Conservation (phyloP, 2,888 invertebrate species). For the Ormyrus nitidulus region DNA sequence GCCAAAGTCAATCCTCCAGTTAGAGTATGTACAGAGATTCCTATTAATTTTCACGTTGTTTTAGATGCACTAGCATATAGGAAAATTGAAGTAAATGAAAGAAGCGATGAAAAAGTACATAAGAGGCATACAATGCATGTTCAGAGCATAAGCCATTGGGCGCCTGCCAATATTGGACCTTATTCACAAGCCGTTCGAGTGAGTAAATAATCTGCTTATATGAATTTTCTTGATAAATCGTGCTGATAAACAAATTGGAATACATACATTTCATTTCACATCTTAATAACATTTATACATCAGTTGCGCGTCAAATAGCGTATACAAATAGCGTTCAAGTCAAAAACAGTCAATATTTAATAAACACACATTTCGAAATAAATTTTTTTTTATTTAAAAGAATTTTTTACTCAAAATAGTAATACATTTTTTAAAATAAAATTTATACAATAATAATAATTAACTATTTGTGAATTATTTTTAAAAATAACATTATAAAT, state of each 20-base stretch:
- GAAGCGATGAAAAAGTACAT: conserved; percentile 65
- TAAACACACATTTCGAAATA: too few relatives aligned
- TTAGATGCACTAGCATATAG: conserved; percentile 85
- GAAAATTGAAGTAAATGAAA: conserved; percentile 64
- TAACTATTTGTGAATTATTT: too few relatives aligned
- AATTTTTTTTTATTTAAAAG: too few relatives aligned
- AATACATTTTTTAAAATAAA: too few relatives aligned
- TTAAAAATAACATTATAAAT: too few relatives aligned
- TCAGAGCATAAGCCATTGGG: conserved; percentile 97
- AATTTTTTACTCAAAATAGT: too few relatives aligned
- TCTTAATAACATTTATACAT: not conserved
- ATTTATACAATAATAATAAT: too few relatives aligned
- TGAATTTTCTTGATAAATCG: too few relatives aligned
- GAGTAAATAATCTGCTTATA: conserved; percentile 62
- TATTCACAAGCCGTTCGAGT: conserved; percentile 95
- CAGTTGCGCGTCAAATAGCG: not conserved
- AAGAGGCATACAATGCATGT: conserved; percentile 91
- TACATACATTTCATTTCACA: not conserved
- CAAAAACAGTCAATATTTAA: too few relatives aligned
- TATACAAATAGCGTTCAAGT: too few relatives aligned
- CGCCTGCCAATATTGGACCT: conserved; percentile 97
- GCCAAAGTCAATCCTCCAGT: conserved; percentile 89
- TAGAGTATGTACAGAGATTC: conserved; percentile 89
- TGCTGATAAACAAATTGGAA: not conserved
- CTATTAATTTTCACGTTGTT: conserved; percentile 85